Percentiles rank a stretch among this genome's conserved stretches.
phyloP scores from a whole-genome alignment of 2,797 vertebrate species.

The Danio aesculapii region DNA sequence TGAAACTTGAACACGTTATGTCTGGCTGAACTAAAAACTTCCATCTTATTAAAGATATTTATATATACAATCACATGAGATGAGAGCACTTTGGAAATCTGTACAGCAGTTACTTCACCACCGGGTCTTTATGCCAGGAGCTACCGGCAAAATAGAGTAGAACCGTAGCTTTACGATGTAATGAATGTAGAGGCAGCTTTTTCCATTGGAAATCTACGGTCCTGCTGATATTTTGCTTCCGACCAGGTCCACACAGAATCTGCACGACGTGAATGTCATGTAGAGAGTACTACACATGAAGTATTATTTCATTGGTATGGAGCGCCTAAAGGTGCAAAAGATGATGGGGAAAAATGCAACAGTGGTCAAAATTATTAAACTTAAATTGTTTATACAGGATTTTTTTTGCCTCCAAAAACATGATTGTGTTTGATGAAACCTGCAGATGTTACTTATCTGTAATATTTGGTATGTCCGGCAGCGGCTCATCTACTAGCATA shows the following conservation, averaged over 20 bases:
- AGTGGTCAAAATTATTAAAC: too few relatives aligned
- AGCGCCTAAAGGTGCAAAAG: background rate
- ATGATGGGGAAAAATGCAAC: background rate
- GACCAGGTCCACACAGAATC: constrained; percentile 9
- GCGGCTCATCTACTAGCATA: too few relatives aligned
- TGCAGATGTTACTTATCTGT: too few relatives aligned
- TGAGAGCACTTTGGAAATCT: constrained; percentile 54
- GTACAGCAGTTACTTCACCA: constrained; percentile 49
- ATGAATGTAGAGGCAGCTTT: background rate
- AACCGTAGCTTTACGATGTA: constrained; percentile 31
- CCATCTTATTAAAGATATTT: constrained; percentile 17
- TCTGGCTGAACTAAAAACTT: constrained; percentile 30
- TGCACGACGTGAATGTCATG: background rate
- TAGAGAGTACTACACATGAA: background rate
- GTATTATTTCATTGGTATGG: background rate
- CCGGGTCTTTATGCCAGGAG: constrained; percentile 1
- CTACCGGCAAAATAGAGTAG: constrained; percentile 23
- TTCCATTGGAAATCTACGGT: constrained; percentile 29
- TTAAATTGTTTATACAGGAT: too few relatives aligned
- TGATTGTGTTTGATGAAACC: too few relatives aligned
- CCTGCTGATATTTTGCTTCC: constrained; percentile 31
- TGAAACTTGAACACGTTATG: constrained; percentile 31
- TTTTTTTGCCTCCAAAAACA: too few relatives aligned
- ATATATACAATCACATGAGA: constrained; percentile 58
- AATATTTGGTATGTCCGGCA: too few relatives aligned